Evolutionary conservation across 2,113 vertebrate genomes (phyloP), one percentile per base, ranked within the genome.

Genomic region (Pedetes capensis): DNA sequence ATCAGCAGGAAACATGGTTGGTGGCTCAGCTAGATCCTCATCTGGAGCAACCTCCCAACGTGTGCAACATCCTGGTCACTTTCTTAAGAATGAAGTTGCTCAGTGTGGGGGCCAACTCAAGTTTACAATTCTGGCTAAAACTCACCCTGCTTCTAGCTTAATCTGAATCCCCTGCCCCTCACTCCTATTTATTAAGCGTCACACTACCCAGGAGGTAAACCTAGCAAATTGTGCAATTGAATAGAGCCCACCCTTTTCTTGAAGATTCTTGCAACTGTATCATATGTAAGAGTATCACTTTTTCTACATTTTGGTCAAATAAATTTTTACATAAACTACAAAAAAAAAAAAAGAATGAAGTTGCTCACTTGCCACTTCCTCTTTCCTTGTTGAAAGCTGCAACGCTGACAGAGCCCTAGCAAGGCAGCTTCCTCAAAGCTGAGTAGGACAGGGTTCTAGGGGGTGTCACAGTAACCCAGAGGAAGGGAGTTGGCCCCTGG

Each of bases 311-410:
- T 98, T 98, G 98, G 98, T 97, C 96, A 97, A 99, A 99, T 99
- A 99, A 99, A 99, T 98, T 98, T 99, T 98, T 99, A 98, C 98
- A 98, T 97, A 99, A 99, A 97, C 61, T 72, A 55, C 32, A 59
- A 34, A n/a, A n/a, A n/a, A n/a, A n/a, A n/a, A n/a, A n/a, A n/a
- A n/a, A n/a, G n/a, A n/a, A n/a, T n/a, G 53, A 91, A 91, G 39
- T n/a, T 25, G 22, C 47, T 78, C 57, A 59, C 23, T n/a, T 37
- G 44, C 37, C 6, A 49, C 69, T 95, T 94, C 81, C 55, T 79
- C 69, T 89, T 91, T 59, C 16, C 6, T 20, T 44, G 2, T 39
- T 23, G 14, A 49, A n/a, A 25, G 25, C 44, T 47, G 22, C 87
- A 94, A 72, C 61, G 94, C 85, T 82, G 89, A 71, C 72, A 32